Evolutionary conservation across 2,797 vertebrate genomes (phyloP), one percentile per base, ranked within the genome.

Genomic region (Paratrypauchen microcephalus): DNA sequence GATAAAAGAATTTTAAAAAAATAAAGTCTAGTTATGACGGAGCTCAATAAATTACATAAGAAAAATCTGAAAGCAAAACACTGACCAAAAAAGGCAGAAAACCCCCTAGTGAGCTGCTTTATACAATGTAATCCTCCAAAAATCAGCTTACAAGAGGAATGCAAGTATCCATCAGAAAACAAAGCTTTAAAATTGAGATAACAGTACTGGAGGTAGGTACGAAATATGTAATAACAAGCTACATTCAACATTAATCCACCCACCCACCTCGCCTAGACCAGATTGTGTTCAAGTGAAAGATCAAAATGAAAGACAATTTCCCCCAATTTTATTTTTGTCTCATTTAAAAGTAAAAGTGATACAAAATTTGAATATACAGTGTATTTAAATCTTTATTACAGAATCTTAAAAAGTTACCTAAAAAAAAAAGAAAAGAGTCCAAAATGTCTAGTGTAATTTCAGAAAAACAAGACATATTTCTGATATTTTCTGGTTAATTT

Each of bases 1-100:
- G 18, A 60, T 63, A 58, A n/a, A n/a, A 60, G 4, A 50, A 69
- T n/a, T n/a, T n/a, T 71, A 66, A 70, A 73, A 75, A 72, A 62
- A 30, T 64, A 68, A 39, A 15, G 3, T 60, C 56, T 72, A 6
- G 39, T 24, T 77, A 74, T 65, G 45, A 63, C 66, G 30, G 12
- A 12, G 56, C 13, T 66, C 61, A 16, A 26, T 32, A 63, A 12
- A 21, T 16, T 54, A 50, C 54, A 26, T 54, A 32, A 55, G 9
- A 39, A 18, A 41, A 59, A 24, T 57, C 55, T 32, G 18, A 59
- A 59, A 19, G 28, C 18, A 2, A 62, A 36, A 63, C 6, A 12
- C 12, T 65, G 7, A 9, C 57, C 45, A 24, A 70, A 60, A 24
- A 32, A 16, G 7, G 55, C 16, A 54, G 5, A 30, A 30, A 59